Percentiles rank a stretch among this genome's conserved stretches.
Conservation (phyloP, 2,113 vertebrate species). For the Austrofundulus limnaeus region DNA sequence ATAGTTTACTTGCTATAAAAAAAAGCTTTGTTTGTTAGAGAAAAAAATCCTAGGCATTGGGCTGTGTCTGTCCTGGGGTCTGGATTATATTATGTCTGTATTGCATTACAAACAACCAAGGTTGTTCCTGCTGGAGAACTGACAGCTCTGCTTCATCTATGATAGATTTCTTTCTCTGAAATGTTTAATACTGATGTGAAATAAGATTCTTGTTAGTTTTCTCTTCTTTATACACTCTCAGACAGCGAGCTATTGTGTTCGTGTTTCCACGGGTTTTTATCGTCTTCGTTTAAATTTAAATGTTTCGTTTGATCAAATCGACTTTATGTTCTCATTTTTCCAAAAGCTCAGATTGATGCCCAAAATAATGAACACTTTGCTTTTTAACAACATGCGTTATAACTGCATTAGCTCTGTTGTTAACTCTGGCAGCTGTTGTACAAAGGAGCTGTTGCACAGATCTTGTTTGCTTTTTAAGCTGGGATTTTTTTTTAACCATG, state of each 20-base stretch:
- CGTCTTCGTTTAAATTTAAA: conserved; percentile 14
- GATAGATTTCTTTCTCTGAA: conserved; percentile 46
- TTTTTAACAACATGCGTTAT: too few species aligned
- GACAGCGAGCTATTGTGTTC: neutral
- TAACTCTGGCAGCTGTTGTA: too few species aligned
- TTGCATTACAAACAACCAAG: conserved; percentile 42
- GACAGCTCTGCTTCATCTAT: conserved; percentile 39
- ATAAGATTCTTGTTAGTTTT: conserved; percentile 22
- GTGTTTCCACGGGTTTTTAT: conserved; percentile 4
- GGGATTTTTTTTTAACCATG: too few species aligned
- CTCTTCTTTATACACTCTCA: conserved; percentile 13
- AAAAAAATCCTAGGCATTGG: conserved; percentile 8
- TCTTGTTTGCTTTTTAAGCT: too few species aligned
- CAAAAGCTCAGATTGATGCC: neutral
- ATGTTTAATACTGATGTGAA: conserved; percentile 30
- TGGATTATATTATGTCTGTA: conserved; percentile 34
- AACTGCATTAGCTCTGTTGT: too few species aligned
- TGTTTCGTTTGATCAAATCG: neutral
- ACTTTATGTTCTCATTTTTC: neutral
- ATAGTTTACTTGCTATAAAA: conserved; percentile 22
- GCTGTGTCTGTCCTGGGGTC: conserved; percentile 32
- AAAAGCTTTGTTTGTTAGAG: conserved; percentile 8
- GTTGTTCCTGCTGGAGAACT: conserved; percentile 31
- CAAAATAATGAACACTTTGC: too few species aligned
- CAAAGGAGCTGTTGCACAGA: too few species aligned